phyloP scores from a whole-genome alignment of 2,113 vertebrate species.

The Glaucidium brasilianum region DNA sequence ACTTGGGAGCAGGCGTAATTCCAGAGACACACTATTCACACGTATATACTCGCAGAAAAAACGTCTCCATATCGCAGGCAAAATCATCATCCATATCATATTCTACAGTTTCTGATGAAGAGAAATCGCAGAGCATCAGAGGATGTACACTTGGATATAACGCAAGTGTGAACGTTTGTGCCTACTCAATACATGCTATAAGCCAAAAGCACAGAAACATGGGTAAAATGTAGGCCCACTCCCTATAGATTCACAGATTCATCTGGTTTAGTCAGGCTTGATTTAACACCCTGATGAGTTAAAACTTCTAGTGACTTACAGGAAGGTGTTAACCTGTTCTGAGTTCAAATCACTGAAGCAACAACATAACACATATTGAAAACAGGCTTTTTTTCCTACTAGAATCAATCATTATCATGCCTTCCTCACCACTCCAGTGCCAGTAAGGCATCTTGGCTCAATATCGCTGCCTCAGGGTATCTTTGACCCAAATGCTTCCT shows the following conservation, averaged over 20 bases:
- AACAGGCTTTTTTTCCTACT: neutral
- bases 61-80: neutral
- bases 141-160: neutral
- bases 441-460: neutral
- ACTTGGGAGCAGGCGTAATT: neutral
- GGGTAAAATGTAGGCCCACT: neutral
- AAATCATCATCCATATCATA: neutral
- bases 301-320: neutral
- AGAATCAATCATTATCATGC: neutral
- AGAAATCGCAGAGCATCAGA: neutral
- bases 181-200: neutral
- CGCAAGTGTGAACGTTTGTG: neutral
- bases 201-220: neutral
- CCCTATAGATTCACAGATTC: neutral
- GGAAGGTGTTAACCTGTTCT: neutral
- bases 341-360: neutral
- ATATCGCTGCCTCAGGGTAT: neutral
- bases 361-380: neutral
- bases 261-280: neutral
- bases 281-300: neutral
- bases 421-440: neutral
- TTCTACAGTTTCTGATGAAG: neutral
- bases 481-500: neutral
- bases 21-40: neutral
- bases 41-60: fast-evolving